Evolutionary conservation across 2,888 invertebrate genomes (phyloP).

Genomic region (Apodemia duryi): DNA sequence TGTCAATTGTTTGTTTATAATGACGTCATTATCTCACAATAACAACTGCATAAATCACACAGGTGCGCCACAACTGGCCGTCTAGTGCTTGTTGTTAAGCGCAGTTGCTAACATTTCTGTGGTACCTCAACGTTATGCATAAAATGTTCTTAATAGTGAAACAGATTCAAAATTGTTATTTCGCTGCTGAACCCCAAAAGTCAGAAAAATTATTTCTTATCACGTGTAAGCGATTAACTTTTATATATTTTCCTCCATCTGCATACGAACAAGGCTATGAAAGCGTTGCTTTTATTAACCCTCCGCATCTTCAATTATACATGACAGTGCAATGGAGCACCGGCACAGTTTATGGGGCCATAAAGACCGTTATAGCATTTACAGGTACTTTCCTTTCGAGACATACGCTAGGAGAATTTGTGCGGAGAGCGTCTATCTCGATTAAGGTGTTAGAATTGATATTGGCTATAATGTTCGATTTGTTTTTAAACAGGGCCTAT

Average conservation of each 20-base stretch:
- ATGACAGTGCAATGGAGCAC: constrained; percentile 51
- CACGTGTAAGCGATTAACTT: constrained; percentile 2
- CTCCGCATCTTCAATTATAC: constrained; percentile 51
- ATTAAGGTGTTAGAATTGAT: constrained; percentile 1
- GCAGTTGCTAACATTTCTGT: too few relatives aligned
- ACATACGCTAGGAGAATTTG: not conserved
- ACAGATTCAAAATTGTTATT: too few relatives aligned
- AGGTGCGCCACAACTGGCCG: too few relatives aligned
- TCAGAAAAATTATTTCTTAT: not conserved
- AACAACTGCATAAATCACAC: too few relatives aligned
- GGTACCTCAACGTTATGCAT: too few relatives aligned
- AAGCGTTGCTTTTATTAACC: constrained; percentile 33
- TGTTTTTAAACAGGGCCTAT: not conserved
- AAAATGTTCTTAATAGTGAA: too few relatives aligned
- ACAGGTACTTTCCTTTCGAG: constrained; percentile 1
- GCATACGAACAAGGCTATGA: constrained; percentile 1
- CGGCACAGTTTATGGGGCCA: constrained; percentile 55
- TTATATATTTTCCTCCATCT: not conserved
- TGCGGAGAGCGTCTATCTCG: not conserved
- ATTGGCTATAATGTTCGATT: not conserved
- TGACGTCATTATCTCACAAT: too few relatives aligned
- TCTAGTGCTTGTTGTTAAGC: too few relatives aligned
- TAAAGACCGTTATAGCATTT: constrained; percentile 45
- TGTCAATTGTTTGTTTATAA: too few relatives aligned
- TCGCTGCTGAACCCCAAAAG: too few relatives aligned